A percentile compares a stretch with the other conserved stretches of the same genome.
These are phyloP conservation scores for Myotis findleyi DNA, from an alignment of 2,797 vertebrate genomes.

Conservation along the genomic window DNA sequence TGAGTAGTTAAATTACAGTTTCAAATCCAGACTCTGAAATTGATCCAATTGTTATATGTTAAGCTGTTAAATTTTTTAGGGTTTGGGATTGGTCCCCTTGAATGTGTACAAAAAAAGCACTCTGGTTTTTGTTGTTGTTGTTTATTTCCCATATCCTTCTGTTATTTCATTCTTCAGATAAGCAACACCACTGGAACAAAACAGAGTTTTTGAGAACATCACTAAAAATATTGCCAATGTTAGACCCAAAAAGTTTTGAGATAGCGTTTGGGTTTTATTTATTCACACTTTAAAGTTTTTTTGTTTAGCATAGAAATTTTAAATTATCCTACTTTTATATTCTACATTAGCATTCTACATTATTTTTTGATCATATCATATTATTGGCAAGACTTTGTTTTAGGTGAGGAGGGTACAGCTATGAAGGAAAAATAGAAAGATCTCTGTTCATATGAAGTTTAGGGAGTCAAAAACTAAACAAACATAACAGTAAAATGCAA, in stretches of 20 bases:
- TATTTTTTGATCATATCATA: not conserved
- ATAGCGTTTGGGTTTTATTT: not conserved
- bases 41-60: not conserved
- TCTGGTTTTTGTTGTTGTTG: not conserved
- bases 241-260: not conserved
- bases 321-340: not conserved
- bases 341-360: not conserved
- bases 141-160: constrained; percentile 11
- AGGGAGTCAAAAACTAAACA: not conserved
- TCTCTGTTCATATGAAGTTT: not conserved
- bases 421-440: constrained; percentile 2
- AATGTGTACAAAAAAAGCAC: not conserved
- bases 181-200: not conserved
- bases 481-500: not conserved
- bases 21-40: constrained; percentile 5
- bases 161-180: constrained; percentile 21
- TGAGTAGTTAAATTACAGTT: not conserved
- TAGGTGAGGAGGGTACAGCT: not conserved
- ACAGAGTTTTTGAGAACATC: not conserved
- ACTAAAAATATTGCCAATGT: not conserved
- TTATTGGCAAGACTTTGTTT: not conserved
- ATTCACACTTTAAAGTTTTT: not conserved
- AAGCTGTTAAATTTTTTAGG: not conserved
- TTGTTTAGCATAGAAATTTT: constrained; percentile 16
- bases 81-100: not conserved